Conservation (phyloP, 2,888 invertebrate species). For the Hesperia comma region DNA sequence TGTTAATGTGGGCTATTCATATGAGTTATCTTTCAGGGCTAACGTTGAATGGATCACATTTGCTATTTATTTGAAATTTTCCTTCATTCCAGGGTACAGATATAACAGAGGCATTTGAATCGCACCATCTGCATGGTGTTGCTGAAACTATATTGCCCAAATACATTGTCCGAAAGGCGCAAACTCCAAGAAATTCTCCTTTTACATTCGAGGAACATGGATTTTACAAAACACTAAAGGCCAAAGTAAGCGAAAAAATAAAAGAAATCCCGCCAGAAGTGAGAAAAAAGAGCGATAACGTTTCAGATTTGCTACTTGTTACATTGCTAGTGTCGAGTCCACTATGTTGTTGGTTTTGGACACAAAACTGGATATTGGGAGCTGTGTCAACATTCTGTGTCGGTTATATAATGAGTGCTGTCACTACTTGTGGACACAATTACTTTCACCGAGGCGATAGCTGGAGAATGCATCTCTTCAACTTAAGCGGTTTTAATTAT, state of each 20-base stretch:
- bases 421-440: slow-evolving; percentile 88
- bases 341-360: slow-evolving; percentile 63
- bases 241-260: slow-evolving; percentile 81
- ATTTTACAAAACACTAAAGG: slow-evolving; percentile 90
- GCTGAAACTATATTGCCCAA: slow-evolving; percentile 86
- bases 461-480: slow-evolving; percentile 92
- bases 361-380: slow-evolving; percentile 56
- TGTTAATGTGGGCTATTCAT: too few relatives aligned
- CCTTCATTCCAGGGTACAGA: slow-evolving; percentile 83
- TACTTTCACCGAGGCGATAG: slow-evolving; percentile 91
- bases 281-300: slow-evolving; percentile 63
- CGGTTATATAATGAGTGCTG: slow-evolving; percentile 60
- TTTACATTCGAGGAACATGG: slow-evolving; percentile 90
- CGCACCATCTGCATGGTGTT: slow-evolving; percentile 80
- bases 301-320: slow-evolving; percentile 60
- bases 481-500: slow-evolving; percentile 86
- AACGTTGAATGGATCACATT: too few relatives aligned
- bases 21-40: too few relatives aligned
- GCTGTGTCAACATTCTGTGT: slow-evolving; percentile 54
- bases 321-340: slow-evolving; percentile 57
- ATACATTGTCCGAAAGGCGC: slow-evolving; percentile 87
- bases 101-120: slow-evolving; percentile 86
- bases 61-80: background rate
- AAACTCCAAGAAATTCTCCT: slow-evolving; percentile 86
- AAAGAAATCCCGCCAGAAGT: slow-evolving; percentile 74